Conservation (phyloP, 2,888 invertebrate genomes). For the Oscheius sp. region DNA sequence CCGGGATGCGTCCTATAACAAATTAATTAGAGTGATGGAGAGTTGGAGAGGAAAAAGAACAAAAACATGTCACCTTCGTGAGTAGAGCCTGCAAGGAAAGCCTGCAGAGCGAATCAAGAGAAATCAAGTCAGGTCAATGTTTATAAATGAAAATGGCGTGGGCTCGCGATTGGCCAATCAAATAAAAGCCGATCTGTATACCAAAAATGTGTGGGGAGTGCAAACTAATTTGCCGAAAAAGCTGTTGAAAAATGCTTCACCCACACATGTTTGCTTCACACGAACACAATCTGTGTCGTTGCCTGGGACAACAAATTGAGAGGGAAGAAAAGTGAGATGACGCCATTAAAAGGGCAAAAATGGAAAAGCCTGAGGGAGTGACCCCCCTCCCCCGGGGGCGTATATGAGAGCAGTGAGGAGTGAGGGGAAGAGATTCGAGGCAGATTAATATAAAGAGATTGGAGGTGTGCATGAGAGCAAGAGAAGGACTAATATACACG, state of each 20-base stretch:
- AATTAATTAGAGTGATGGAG: neutral
- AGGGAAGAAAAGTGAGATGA: too few species aligned
- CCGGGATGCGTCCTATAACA: conserved; percentile 22
- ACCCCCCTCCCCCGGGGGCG: neutral
- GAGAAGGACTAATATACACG: too few species aligned
- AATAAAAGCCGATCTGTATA: too few species aligned
- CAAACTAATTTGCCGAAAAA: neutral
- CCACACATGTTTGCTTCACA: conserved; percentile 9
- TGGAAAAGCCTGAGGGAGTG: too few species aligned
- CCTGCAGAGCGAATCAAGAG: too few species aligned
- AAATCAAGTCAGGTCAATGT: too few species aligned
- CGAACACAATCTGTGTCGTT: conserved; percentile 2
- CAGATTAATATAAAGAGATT: neutral
- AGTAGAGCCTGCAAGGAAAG: too few species aligned
- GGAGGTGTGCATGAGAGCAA: neutral
- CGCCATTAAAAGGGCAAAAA: conserved; percentile 7
- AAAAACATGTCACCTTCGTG: too few species aligned
- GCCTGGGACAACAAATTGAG: conserved; percentile 9
- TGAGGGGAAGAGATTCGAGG: neutral
- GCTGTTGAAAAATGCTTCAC: neutral
- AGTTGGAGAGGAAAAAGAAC: neutral
- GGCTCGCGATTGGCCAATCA: too few species aligned
- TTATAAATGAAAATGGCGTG: too few species aligned
- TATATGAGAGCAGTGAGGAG: neutral
- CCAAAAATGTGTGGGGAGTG: neutral